These are phyloP conservation scores for Syngnathus acus DNA, from an alignment of 2,797 vertebrate species.

Conservation along the genomic window DNA sequence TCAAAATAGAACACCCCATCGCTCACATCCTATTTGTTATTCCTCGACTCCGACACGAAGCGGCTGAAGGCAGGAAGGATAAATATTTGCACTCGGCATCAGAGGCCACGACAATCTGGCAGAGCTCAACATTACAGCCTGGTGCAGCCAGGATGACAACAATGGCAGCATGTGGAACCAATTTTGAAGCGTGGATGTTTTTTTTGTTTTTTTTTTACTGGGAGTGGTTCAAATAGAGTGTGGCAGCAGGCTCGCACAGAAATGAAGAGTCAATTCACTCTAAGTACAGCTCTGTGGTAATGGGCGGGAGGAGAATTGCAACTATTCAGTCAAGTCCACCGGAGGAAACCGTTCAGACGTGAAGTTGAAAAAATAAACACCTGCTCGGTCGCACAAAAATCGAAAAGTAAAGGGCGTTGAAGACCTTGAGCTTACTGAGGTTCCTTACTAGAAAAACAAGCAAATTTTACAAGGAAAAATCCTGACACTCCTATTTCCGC, in stretches of 20 bases:
- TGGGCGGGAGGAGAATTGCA: conserved; percentile 30
- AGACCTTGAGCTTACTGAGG: conserved; percentile 5
- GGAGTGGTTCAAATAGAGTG: conserved; percentile 43
- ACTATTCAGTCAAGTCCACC: conserved; percentile 33
- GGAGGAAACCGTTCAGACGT: conserved; percentile 22
- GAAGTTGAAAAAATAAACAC: conserved; percentile 35
- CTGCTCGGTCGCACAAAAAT: conserved; percentile 29
- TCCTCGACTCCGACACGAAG: conserved; percentile 37
- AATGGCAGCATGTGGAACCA: conserved; percentile 54
- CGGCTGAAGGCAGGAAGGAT: conserved; percentile 54
- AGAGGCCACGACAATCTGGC: conserved; percentile 39
- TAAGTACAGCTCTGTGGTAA: conserved; percentile 42
- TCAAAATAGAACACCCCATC: conserved; percentile 51
- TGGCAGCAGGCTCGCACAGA: conserved; percentile 31
- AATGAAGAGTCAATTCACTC: conserved; percentile 36
- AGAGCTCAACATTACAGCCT: conserved; percentile 28
- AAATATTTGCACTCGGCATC: conserved; percentile 59
- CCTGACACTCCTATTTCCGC: conserved; percentile 34
- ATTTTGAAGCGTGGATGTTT: conserved; percentile 47
- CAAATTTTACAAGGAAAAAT: conserved; percentile 25
- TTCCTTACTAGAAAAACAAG: conserved; percentile 41
- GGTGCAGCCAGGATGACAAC: conserved; percentile 29
- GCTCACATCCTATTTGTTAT: conserved; percentile 48
- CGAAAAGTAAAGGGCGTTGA: conserved; percentile 21
- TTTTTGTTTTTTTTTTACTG: conserved; percentile 13